These are phyloP conservation scores for Thermophis baileyi DNA, from an alignment of 2,113 vertebrate genomes.

Conservation along the genomic window DNA sequence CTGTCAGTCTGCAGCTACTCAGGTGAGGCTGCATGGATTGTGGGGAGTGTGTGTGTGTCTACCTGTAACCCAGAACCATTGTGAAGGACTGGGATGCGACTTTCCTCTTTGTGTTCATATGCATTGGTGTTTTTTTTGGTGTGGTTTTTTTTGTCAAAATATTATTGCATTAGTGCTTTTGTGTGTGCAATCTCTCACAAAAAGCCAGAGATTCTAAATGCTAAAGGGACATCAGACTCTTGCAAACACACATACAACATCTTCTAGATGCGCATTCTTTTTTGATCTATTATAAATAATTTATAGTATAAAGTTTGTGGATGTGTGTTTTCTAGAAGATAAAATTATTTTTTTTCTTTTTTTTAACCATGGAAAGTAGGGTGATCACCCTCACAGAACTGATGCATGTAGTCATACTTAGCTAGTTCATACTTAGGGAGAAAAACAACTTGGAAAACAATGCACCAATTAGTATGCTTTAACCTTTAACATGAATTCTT, in stretches of 20 bases:
- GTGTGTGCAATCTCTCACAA: neutral
- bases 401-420: neutral
- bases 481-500: neutral
- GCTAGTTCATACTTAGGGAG: neutral
- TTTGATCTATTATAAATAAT: neutral
- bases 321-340: neutral
- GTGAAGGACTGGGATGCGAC: neutral
- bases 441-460: neutral
- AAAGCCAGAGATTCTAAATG: neutral
- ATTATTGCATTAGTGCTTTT: neutral
- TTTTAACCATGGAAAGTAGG: neutral
- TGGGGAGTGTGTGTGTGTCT: neutral
- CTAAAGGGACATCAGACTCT: neutral
- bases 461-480: neutral
- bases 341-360: neutral
- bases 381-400: neutral
- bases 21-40: constrained; percentile 71
- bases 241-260: neutral
- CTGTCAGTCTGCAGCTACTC: constrained; percentile 84
- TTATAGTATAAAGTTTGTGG: neutral
- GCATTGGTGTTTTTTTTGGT: neutral
- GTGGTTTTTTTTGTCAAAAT: neutral
- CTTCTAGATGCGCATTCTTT: neutral
- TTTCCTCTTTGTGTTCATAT: neutral
- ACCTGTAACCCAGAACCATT: neutral